A percentile compares a stretch with the other conserved stretches of the same genome.
Evolutionary conservation across 2,888 invertebrate species (phyloP).

Genomic region (Dascillus cervinus): DNA sequence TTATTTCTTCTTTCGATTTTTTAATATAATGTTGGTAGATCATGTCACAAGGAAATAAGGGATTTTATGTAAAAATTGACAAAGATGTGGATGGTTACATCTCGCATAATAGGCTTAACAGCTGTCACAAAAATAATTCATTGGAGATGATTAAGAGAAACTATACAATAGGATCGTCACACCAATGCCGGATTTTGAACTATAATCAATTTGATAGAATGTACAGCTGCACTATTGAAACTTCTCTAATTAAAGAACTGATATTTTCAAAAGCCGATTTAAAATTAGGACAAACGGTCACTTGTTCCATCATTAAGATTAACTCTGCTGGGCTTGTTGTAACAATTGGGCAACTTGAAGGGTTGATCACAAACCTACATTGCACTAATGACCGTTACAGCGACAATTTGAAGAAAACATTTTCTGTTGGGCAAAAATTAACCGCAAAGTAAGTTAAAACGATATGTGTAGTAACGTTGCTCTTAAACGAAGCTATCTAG

Average conservation of each 20-base stretch:
- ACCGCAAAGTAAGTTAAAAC: conserved; percentile 48
- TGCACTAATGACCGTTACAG: conserved; percentile 45
- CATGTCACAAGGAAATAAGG: conserved; percentile 23
- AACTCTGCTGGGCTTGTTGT: conserved; percentile 45
- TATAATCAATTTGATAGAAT: conserved; percentile 59
- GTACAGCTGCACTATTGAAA: conserved; percentile 62
- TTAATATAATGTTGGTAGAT: no score
- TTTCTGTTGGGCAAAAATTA: conserved; percentile 48
- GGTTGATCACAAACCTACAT: conserved; percentile 52
- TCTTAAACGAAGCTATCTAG: no score
- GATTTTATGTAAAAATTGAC: conserved; percentile 29
- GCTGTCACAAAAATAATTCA: conserved; percentile 38
- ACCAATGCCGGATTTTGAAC: conserved; percentile 51
- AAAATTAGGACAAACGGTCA: conserved; percentile 48
- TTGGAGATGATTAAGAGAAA: conserved; percentile 44
- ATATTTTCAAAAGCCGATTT: conserved; percentile 49
- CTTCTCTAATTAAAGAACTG: conserved; percentile 47
- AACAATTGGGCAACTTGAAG: conserved; percentile 48
- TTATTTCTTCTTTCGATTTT: conserved; percentile 1
- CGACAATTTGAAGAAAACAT: conserved; percentile 44
- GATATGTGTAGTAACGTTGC: no score
- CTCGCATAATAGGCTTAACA: conserved; percentile 31
- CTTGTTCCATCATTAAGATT: conserved; percentile 46
- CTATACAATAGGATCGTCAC: conserved; percentile 43
- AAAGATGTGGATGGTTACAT: conserved; percentile 32